Percentiles rank a stretch among this genome's conserved stretches.
Conservation (phyloP, 1,140 invertebrate genomes). For the Battus philenor region DNA sequence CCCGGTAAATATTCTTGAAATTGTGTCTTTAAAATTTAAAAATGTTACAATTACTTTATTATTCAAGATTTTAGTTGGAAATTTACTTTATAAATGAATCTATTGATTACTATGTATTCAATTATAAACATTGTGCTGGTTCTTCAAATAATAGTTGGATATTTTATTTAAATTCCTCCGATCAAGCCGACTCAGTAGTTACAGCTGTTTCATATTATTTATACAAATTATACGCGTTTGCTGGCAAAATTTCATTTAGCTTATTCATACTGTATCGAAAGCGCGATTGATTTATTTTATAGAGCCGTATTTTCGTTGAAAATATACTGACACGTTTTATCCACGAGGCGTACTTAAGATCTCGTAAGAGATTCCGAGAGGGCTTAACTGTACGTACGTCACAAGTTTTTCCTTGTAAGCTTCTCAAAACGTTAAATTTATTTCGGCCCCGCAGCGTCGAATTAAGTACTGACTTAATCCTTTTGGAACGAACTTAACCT, state of each 20-base stretch:
- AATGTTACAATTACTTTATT: too few relatives aligned
- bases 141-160: too few relatives aligned
- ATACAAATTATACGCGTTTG: neutral
- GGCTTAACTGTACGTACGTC: conserved; percentile 43
- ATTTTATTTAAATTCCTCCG: too few relatives aligned
- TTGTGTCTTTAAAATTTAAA: too few relatives aligned
- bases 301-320: conserved; percentile 5
- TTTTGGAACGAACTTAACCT: conserved; percentile 67
- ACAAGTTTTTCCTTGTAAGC: conserved; percentile 71
- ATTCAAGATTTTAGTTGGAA: too few relatives aligned
- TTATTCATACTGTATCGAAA: conserved; percentile 10
- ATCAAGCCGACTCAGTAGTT: too few relatives aligned
- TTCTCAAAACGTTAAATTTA: conserved; percentile 68
- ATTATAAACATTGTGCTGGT: too few relatives aligned
- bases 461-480: conserved; percentile 70
- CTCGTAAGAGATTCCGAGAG: conserved; percentile 38
- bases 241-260: conserved; percentile 2
- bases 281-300: conserved; percentile 16
- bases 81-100: too few relatives aligned
- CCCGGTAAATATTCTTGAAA: too few relatives aligned
- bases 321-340: conserved; percentile 18
- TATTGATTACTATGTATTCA: too few relatives aligned
- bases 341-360: conserved; percentile 21
- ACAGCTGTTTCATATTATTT: too few relatives aligned
- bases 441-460: conserved; percentile 62